These are phyloP conservation scores for Pan paniscus DNA, from an alignment of 2,113 vertebrate genomes.

Conservation along the genomic window DNA sequence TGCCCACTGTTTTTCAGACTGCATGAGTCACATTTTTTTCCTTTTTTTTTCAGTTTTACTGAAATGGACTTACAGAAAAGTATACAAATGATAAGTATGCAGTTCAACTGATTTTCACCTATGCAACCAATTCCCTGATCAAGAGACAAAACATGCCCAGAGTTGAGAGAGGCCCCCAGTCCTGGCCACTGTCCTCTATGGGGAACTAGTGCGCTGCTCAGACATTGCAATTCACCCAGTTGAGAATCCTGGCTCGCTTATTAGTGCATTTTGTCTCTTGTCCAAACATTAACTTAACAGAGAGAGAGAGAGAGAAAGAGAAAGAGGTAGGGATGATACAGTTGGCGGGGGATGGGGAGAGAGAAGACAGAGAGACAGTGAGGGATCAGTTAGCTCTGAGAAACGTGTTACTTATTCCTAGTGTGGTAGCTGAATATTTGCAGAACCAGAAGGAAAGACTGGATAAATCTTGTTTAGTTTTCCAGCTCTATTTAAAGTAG, in stretches of 20 bases:
- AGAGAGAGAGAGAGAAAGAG: background rate
- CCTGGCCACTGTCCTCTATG: background rate
- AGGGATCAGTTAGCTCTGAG: background rate
- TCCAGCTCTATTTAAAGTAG: background rate
- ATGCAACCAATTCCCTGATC: background rate
- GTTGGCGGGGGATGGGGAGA: background rate
- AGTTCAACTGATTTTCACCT: background rate
- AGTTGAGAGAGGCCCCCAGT: background rate
- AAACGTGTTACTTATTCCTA: background rate
- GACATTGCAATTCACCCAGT: background rate
- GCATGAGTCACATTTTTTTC: background rate
- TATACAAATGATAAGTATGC: background rate
- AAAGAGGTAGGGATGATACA: background rate
- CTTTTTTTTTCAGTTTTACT: background rate
- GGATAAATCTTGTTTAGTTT: background rate
- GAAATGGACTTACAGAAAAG: background rate
- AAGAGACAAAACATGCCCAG: background rate
- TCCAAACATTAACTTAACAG: background rate
- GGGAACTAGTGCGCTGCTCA: rapidly evolving
- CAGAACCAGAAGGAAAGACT: background rate
- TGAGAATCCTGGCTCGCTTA: background rate
- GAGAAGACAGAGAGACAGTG: background rate
- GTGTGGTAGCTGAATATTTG: background rate
- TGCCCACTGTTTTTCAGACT: background rate
- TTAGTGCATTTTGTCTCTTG: background rate